These are phyloP conservation scores for Cathartes aura DNA, from an alignment of 2,113 vertebrate genomes.

Conservation along the genomic window DNA sequence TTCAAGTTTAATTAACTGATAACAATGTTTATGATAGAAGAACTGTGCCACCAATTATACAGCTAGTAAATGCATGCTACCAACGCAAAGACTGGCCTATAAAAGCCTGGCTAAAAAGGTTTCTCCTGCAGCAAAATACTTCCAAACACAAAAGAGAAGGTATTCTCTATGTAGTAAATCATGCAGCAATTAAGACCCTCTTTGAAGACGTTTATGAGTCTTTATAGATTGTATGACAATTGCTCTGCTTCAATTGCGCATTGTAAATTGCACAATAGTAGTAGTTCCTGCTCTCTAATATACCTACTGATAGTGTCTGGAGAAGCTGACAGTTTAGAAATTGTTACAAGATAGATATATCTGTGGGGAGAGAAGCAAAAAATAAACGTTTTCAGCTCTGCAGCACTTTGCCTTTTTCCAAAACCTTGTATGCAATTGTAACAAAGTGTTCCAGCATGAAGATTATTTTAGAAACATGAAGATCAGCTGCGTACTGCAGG, in stretches of 20 bases:
- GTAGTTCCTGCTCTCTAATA: slow-evolving; percentile 40
- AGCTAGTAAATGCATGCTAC: slow-evolving; percentile 77
- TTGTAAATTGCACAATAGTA: slow-evolving; percentile 47
- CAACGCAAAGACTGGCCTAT: slow-evolving; percentile 65
- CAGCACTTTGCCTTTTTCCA: not conserved
- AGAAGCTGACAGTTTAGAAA: slow-evolving; percentile 5
- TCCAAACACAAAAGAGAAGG: slow-evolving; percentile 43
- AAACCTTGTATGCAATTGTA: slow-evolving; percentile 32
- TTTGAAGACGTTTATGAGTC: slow-evolving; percentile 20
- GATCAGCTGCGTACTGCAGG: not conserved
- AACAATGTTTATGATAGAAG: slow-evolving; percentile 87
- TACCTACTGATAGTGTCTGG: not conserved
- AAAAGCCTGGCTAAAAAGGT: slow-evolving; percentile 65
- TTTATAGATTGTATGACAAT: slow-evolving; percentile 58
- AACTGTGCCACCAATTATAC: slow-evolving; percentile 87
- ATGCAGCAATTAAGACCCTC: slow-evolving; percentile 63
- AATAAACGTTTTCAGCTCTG: slow-evolving; percentile 19
- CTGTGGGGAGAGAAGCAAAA: not conserved
- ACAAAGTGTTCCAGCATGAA: slow-evolving; percentile 28
- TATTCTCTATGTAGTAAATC: slow-evolving; percentile 52
- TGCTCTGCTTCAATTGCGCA: not conserved
- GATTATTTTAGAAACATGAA: slow-evolving; percentile 28
- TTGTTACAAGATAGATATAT: not conserved
- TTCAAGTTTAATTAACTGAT: slow-evolving; percentile 89
- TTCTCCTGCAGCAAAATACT: slow-evolving; percentile 42